A percentile compares a stretch with the other conserved stretches of the same genome.
Conservation (phyloP, 2,888 invertebrate genomes). For the Cetonia aurata region DNA sequence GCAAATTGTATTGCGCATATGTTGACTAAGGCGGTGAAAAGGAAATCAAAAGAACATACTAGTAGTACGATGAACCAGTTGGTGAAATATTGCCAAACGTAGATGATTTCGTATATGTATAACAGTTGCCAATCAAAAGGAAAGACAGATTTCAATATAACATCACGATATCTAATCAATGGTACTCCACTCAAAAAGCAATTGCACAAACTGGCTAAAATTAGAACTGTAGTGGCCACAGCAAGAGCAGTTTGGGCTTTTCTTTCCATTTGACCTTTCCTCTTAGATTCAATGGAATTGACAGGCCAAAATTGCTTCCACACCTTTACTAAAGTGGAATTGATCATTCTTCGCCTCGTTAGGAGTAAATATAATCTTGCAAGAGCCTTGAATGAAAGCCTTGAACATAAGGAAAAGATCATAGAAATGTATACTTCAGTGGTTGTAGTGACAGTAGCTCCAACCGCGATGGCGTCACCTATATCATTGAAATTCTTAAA, state of each 20-base stretch:
- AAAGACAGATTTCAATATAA: constrained; percentile 46
- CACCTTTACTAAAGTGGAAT: constrained; percentile 32
- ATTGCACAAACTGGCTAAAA: neutral
- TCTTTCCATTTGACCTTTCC: neutral
- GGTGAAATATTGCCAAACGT: constrained; percentile 46
- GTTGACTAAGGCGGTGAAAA: constrained; percentile 41
- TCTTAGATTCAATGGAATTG: neutral
- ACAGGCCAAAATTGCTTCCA: constrained; percentile 44
- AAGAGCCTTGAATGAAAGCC: constrained; percentile 23
- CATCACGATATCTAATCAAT: constrained; percentile 15
- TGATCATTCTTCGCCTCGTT: constrained; percentile 25
- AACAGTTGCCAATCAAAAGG: constrained; percentile 47
- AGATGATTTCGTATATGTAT: constrained; percentile 49
- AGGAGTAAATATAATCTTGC: constrained; percentile 33
- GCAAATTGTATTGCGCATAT: constrained; percentile 39
- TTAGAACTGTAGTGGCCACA: neutral
- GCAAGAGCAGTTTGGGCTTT: neutral
- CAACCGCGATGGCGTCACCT: constrained; percentile 9
- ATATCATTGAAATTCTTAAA: constrained; percentile 18
- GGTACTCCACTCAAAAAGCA: constrained; percentile 27
- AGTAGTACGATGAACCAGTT: constrained; percentile 43
- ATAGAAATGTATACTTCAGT: constrained; percentile 19
- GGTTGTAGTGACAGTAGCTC: constrained; percentile 27
- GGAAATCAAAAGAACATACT: constrained; percentile 40
- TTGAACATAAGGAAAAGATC: neutral